Conservation (phyloP, 1,140 invertebrate species). For the Rhagoletis pomonella region DNA sequence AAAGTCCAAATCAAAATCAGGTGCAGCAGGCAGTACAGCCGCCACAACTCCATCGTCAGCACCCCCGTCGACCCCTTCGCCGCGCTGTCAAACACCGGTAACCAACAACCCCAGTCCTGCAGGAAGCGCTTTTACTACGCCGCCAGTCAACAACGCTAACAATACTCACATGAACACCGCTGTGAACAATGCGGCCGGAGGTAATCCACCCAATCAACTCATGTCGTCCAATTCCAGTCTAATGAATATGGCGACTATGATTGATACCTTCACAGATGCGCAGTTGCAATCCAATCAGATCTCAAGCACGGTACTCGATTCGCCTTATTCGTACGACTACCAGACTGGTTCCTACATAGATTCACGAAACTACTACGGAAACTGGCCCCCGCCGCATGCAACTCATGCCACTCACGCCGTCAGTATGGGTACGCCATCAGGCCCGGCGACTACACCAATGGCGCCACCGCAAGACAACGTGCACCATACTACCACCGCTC, state of each 20-base stretch:
- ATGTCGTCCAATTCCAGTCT: slow-evolving; percentile 77
- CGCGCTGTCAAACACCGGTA: slow-evolving; percentile 74
- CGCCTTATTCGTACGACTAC: slow-evolving; percentile 81
- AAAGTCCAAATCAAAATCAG: slow-evolving; percentile 67
- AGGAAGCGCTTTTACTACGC: slow-evolving; percentile 71
- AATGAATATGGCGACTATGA: slow-evolving; percentile 83
- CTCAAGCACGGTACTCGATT: slow-evolving; percentile 86
- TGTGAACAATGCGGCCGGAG: slow-evolving; percentile 51
- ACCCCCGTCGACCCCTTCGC: slow-evolving; percentile 70
- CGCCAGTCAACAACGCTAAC: slow-evolving; percentile 66
- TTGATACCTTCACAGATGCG: slow-evolving; percentile 83
- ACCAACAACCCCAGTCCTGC: slow-evolving; percentile 72
- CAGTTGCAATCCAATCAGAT: slow-evolving; percentile 88
- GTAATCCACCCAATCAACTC: slow-evolving; percentile 65
- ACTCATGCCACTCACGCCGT: slow-evolving; percentile 62
- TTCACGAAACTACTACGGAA: slow-evolving; percentile 72
- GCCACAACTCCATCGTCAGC: slow-evolving; percentile 74
- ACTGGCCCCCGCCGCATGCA: slow-evolving; percentile 66
- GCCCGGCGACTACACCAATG: slow-evolving; percentile 54
- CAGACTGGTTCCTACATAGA: slow-evolving; percentile 76
- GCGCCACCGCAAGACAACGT: slow-evolving; percentile 54
- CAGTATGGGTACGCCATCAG: slow-evolving; percentile 26
- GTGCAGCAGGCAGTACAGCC: slow-evolving; percentile 61
- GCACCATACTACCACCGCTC: slow-evolving; percentile 55
- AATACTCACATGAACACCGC: slow-evolving; percentile 55